Base-by-base conservation (phyloP, 2,888 invertebrate species). In the Limenitis camilla region DNA sequence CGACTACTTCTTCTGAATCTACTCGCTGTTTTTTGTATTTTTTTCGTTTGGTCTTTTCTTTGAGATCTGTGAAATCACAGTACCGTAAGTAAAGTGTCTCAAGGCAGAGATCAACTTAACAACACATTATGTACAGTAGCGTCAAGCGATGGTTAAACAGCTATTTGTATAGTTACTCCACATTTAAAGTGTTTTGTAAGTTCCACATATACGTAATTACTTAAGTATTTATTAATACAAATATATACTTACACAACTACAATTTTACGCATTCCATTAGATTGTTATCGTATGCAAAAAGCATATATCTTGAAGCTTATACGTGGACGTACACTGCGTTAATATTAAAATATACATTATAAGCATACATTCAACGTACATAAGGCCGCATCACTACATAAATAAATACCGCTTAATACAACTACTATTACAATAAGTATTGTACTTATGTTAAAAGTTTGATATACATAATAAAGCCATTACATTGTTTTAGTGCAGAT, bases 41-140 rank as follows among this genome's bases (percentile, higher is more conserved):
- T 78, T 76, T 79, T 66, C 74, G 72, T 78, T 76, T 79, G 59
- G 57, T 67, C 68, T 61, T 79, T 69, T 78, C 76, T 74, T 75
- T 78, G 61, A 61, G 45, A 85, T 84, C 85, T 86, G 86, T 81
- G 79, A 72, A 83, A 81, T 71, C 65, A 78, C 62, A 76, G 78
- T 76, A 69, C 64, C 66, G 74, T 81, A 68, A 58, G 61, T 64
- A 59, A 53, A 44, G 46, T 56, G 47, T 61, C 54, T 49, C 11
- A 42, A 43, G 55, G 41, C 55, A 45, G 29, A 48, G 38, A 38
- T 30, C 38, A 39, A 30, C 50, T 29, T 39, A 43, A 45, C 42
- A 52, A 39, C 41, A 47, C 43, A 39, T 32, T 43, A 52, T 46
- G 42, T 54, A 58, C 35, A 56, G 45, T 40, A 56, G 52, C 55